Base-by-base conservation (phyloP, 2,888 invertebrate genomes). In the Pegoplata infirma region DNA sequence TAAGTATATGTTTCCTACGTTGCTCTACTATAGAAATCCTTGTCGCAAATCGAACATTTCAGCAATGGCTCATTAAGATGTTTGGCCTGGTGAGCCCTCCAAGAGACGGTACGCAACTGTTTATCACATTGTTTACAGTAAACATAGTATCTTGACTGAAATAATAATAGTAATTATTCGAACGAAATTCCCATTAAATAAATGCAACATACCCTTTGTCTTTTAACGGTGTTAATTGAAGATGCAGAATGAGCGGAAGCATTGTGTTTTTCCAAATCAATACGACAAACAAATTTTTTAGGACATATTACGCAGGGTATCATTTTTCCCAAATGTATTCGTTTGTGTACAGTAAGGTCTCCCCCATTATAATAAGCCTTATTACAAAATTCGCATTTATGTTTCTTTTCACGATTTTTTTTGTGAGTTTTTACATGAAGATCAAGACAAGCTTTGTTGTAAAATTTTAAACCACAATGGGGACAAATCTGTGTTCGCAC, bases 121-220 rank as follows among this genome's bases (percentile, higher is more conserved):
- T 75, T 79, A 8, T 67, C 36, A 32, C 79, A 79, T 28, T 72
- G 12, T 44, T 72, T 51, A 17, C 79, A 79, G 2, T 75, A 71
- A 6, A 79, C 72, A 7, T 44, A 59, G 61, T 71, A 75, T 63
- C 44, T 68, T 10, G 68, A 44, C 75, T 76, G 14, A 32, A 44
- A 19, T 17, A 17, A 28, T 17, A 17, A 40, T 40, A 6, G 23
- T 44, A 23, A 4, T n/a, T n/a, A n/a, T n/a, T n/a, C n/a, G n/a
- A n/a, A n/a, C n/a, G n/a, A n/a, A n/a, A n/a, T n/a, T n/a, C n/a
- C n/a, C n/a, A n/a, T n/a, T n/a, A n/a, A 56, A 21, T 36, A 36
- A 36, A 19, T n/a, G 19, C 3, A 1, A n/a, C 12, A 56, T 5
- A 7, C 56, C 25, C 0, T 8, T 8, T n/a, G 23, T n/a, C 5